Percentiles rank a stretch among this genome's conserved stretches.
Conservation (phyloP, 2,113 vertebrate species). For the Maccullochella peelii region DNA sequence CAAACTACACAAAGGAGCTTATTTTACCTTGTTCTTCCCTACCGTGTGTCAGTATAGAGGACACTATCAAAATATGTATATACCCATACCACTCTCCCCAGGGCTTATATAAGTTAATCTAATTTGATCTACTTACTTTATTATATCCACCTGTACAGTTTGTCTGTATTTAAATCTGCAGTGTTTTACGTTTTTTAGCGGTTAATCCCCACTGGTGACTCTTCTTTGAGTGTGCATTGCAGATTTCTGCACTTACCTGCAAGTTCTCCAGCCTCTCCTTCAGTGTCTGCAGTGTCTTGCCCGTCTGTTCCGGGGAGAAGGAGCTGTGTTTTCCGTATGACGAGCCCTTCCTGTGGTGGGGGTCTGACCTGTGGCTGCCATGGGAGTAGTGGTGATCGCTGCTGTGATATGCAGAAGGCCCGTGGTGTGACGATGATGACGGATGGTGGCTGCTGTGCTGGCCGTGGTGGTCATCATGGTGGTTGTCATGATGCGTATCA, state of each 20-base stretch:
- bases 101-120: neutral
- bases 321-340: constrained; percentile 71
- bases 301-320: constrained; percentile 83
- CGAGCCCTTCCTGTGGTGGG: constrained; percentile 67
- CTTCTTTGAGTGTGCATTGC: neutral
- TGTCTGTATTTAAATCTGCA: neutral
- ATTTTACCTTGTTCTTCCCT: neutral
- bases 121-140: neutral
- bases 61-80: too few relatives aligned
- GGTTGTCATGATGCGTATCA: constrained; percentile 49
- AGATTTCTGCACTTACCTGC: constrained; percentile 77
- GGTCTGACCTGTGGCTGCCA: constrained; percentile 67
- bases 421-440: constrained; percentile 52
- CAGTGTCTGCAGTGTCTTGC: constrained; percentile 85
- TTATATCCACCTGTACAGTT: neutral
- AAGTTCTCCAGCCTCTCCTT: constrained; percentile 87
- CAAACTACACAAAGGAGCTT: neutral
- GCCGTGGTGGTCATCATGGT: constrained; percentile 69
- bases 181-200: neutral
- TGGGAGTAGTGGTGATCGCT: constrained; percentile 74
- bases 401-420: constrained; percentile 57
- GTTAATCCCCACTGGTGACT: too few relatives aligned
- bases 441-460: constrained; percentile 59
- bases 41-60: neutral
- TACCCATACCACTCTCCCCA: too few relatives aligned